Conservation (phyloP, 2,888 invertebrate species). For the Tromatobia lineatoria region DNA sequence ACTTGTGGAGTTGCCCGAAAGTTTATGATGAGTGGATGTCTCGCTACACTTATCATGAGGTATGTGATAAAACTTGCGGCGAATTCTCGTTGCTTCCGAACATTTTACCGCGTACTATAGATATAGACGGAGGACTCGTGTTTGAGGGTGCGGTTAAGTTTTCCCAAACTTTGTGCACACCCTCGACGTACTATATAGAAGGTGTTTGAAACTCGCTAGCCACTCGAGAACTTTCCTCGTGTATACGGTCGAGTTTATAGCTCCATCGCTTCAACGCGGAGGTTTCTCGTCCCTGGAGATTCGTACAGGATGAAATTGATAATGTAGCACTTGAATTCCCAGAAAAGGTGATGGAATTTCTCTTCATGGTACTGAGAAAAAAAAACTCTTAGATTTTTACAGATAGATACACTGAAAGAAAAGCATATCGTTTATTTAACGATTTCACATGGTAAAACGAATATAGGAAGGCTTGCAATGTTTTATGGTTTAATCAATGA, state of each 20-base stretch:
- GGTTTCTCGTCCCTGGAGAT: neutral
- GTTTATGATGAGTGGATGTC: constrained; percentile 6
- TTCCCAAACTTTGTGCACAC: neutral
- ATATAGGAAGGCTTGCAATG: too few relatives aligned
- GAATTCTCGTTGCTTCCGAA: constrained; percentile 21
- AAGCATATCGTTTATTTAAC: too few relatives aligned
- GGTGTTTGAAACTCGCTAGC: neutral
- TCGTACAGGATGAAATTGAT: constrained; percentile 1
- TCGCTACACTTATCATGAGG: neutral
- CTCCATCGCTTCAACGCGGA: constrained; percentile 8
- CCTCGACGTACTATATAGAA: neutral
- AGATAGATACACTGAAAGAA: too few relatives aligned
- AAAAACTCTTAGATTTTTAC: neutral
- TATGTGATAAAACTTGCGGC: constrained; percentile 8
- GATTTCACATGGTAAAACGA: too few relatives aligned
- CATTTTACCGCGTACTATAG: neutral
- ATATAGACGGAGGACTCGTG: neutral
- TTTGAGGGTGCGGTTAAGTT: neutral
- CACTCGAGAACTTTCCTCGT: constrained; percentile 12
- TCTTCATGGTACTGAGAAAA: neutral
- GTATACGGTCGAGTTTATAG: constrained; percentile 14
- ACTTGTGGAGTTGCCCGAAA: neutral
- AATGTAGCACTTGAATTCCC: neutral
- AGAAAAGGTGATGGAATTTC: neutral
- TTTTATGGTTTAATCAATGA: too few relatives aligned